Conservation (phyloP, 2,113 vertebrate genomes). For the Toxotes jaculatrix region DNA sequence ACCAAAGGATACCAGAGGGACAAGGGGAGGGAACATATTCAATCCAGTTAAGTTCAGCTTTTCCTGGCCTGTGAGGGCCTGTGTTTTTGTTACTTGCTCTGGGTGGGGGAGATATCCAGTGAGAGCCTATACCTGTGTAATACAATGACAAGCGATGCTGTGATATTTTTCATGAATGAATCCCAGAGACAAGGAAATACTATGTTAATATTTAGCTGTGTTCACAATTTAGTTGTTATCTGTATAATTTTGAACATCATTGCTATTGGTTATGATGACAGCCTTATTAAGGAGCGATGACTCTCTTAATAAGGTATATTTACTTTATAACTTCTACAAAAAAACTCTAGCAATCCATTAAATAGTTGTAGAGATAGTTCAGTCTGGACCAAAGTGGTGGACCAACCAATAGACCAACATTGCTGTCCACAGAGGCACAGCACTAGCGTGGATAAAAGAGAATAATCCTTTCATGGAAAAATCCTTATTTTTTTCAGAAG, state of each 20-base stretch:
- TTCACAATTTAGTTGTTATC: background rate
- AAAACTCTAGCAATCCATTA: background rate
- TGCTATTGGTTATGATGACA: background rate
- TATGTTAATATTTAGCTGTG: background rate
- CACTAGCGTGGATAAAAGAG: background rate
- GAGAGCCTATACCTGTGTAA: background rate
- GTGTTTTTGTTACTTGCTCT: slow-evolving; percentile 9
- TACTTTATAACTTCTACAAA: no score
- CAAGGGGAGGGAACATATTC: background rate
- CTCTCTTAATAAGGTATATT: no score
- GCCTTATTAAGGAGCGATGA: background rate
- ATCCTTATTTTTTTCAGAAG: background rate
- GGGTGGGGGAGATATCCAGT: background rate
- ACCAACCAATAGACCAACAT: background rate
- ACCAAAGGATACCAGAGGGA: background rate
- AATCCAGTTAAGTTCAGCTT: background rate
- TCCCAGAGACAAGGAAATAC: background rate
- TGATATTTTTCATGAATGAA: background rate
- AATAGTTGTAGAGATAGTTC: background rate
- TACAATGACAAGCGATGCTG: background rate
- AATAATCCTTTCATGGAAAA: background rate
- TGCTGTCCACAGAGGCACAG: background rate
- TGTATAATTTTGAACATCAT: background rate
- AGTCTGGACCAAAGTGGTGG: background rate
- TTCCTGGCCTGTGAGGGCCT: background rate